Evolutionary conservation across 2,113 vertebrate genomes (phyloP).

Genomic region (Sylvietta virens): DNA sequence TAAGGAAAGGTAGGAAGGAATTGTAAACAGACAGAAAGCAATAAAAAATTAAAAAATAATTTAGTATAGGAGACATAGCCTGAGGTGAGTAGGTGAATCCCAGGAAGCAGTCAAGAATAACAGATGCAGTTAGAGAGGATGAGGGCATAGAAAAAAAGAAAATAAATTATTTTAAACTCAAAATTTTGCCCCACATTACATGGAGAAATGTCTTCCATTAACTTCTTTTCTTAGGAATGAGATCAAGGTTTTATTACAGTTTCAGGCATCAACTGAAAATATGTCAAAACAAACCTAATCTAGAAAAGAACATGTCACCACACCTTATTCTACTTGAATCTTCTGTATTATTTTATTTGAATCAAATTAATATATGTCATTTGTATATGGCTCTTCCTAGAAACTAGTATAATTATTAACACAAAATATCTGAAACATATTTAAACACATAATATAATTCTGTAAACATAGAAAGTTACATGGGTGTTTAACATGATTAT

Average conservation of each 20-base stretch:
- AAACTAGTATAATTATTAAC: neutral
- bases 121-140: neutral
- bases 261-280: neutral
- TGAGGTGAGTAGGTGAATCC: neutral
- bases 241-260: neutral
- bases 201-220: neutral
- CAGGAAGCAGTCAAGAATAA: neutral
- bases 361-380: neutral
- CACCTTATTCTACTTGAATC: neutral
- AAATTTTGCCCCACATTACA: neutral
- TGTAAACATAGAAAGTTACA: neutral
- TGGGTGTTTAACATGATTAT: neutral
- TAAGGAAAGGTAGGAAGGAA: neutral
- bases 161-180: neutral
- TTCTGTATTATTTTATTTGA: neutral
- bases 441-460: neutral
- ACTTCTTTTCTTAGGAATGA: neutral
- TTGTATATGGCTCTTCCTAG: neutral
- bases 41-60: neutral
- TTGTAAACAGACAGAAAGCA: neutral
- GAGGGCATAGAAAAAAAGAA: neutral
- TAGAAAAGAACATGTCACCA: neutral
- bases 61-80: neutral
- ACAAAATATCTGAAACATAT: neutral
- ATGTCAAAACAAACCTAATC: neutral